Percentiles rank a stretch among this genome's conserved stretches.
These are phyloP conservation scores for Drymodes brunneopygia DNA, from an alignment of 2,113 vertebrate species.

Conservation along the genomic window DNA sequence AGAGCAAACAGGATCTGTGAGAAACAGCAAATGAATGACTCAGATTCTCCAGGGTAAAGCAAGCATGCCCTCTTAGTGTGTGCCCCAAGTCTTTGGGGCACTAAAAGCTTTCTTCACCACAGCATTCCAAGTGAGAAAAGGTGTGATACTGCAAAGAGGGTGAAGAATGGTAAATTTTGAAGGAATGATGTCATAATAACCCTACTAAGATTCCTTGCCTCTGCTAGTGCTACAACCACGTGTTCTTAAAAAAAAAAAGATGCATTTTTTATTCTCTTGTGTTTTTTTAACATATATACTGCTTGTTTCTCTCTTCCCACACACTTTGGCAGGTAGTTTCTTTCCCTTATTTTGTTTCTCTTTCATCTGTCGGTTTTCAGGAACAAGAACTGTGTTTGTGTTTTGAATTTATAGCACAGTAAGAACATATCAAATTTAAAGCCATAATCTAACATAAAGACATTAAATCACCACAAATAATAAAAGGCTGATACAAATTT, in stretches of 20 bases:
- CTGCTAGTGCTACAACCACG: background rate
- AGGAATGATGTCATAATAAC: background rate
- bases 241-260: background rate
- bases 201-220: background rate
- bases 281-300: background rate
- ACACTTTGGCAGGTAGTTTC: background rate
- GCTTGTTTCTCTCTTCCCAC: background rate
- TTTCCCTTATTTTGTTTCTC: background rate
- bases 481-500: background rate
- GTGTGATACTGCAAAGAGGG: background rate
- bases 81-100: background rate
- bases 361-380: background rate
- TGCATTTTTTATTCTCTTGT: background rate
- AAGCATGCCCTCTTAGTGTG: background rate
- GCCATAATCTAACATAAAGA: background rate
- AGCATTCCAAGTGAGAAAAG: background rate
- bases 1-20: background rate
- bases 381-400: background rate
- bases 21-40: background rate
- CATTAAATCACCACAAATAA: conserved; percentile 7
- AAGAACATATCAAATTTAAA: conserved; percentile 10
- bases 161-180: background rate
- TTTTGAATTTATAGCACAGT: background rate
- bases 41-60: background rate
- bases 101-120: background rate